These are phyloP conservation scores for Channa argus DNA, from an alignment of 2,113 vertebrate genomes.

Conservation along the genomic window DNA sequence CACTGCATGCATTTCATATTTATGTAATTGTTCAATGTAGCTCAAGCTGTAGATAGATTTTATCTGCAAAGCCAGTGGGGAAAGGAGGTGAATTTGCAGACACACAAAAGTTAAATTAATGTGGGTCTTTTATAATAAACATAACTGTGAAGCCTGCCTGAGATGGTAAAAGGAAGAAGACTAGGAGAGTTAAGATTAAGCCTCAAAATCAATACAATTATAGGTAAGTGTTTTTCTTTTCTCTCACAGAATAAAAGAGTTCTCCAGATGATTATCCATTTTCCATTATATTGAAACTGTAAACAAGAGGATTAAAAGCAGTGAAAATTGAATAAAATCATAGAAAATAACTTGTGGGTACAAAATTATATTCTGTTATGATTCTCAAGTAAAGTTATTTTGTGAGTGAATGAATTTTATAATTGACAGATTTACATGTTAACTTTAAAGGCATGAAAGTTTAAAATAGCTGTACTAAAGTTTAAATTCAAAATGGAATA, in stretches of 20 bases:
- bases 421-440: conserved; percentile 4
- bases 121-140: conserved; percentile 28
- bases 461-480: conserved; percentile 24
- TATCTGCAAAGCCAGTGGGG: neutral
- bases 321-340: conserved; percentile 38
- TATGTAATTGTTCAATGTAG: neutral
- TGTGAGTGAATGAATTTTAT: conserved; percentile 17
- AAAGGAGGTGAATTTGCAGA: neutral
- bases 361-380: conserved; percentile 1
- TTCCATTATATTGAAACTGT: conserved; percentile 35
- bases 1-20: neutral
- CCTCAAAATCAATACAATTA: conserved; percentile 52
- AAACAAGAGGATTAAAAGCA: conserved; percentile 53
- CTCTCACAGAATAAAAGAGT: conserved; percentile 19
- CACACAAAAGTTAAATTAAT: conserved; percentile 41
- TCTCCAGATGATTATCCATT: conserved; percentile 33
- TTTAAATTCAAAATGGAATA: conserved; percentile 7
- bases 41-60: neutral
- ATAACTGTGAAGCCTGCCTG: conserved; percentile 33
- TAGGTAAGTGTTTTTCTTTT: conserved; percentile 41
- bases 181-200: conserved; percentile 27
- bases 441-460: conserved; percentile 13
- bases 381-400: conserved; percentile 17
- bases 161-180: conserved; percentile 12
- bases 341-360: conserved; percentile 8